Evolutionary conservation across 2,888 invertebrate genomes (phyloP).

Genomic region (Mycogona germanica): DNA sequence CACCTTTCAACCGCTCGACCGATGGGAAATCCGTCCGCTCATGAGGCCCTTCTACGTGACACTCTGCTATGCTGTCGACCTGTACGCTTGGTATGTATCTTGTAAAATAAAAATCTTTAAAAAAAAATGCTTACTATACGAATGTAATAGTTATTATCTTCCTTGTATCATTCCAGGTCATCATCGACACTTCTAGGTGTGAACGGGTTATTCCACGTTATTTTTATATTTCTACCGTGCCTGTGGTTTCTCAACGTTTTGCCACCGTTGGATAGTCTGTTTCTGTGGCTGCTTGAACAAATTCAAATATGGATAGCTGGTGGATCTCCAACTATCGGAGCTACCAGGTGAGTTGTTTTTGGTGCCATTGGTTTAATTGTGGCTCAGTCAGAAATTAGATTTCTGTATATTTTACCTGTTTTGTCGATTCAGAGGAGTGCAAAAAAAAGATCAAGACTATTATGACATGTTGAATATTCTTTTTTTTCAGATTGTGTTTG

Average conservation of each 20-base stretch:
- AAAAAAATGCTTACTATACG: neutral
- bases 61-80: conserved; percentile 11
- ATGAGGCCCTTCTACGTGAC: conserved; percentile 18
- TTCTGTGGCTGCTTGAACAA: conserved; percentile 17
- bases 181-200: neutral
- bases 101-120: neutral
- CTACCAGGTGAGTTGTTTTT: conserved; percentile 5
- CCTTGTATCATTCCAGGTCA: neutral
- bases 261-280: conserved; percentile 17
- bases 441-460: too few relatives aligned
- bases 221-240: conserved; percentile 16
- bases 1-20: conserved; percentile 15
- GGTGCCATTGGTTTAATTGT: neutral
- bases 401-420: too few relatives aligned
- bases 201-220: conserved; percentile 7
- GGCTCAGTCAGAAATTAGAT: neutral
- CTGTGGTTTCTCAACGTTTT: conserved; percentile 19
- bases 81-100: conserved; percentile 12
- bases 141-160: neutral
- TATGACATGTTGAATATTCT: neutral
- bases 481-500: conserved; percentile 1
- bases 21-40: conserved; percentile 10
- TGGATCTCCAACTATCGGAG: conserved; percentile 11
- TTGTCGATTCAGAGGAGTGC: too few relatives aligned
- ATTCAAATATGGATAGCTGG: conserved; percentile 15